These are phyloP conservation scores for Hirtodrosophila histrioides DNA, from an alignment of 2,888 invertebrate genomes.

Conservation along the genomic window DNA sequence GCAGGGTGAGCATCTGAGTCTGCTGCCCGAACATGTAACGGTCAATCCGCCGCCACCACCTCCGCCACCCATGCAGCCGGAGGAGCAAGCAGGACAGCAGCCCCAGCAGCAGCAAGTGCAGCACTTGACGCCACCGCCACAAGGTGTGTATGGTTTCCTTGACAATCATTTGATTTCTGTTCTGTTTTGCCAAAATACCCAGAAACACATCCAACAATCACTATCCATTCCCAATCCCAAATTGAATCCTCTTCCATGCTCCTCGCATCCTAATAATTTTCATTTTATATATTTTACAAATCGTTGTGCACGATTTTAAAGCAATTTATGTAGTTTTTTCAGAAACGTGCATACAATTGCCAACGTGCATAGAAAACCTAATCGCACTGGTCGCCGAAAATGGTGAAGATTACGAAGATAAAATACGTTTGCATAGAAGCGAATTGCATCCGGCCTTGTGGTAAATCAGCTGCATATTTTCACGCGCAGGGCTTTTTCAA, in stretches of 20 bases:
- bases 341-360: conserved; percentile 84
- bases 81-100: conserved; percentile 37
- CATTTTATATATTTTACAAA: conserved; percentile 50
- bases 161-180: conserved; percentile 30
- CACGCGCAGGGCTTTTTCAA: conserved; percentile 40
- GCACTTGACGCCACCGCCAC: conserved; percentile 46
- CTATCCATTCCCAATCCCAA: conserved; percentile 3
- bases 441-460: conserved; percentile 84
- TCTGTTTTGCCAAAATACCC: conserved; percentile 40
- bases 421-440: conserved; percentile 85
- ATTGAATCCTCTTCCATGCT: conserved; percentile 1
- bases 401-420: conserved; percentile 89
- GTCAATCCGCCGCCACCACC: conserved; percentile 65
- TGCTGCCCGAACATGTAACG: conserved; percentile 58
- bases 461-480: conserved; percentile 79
- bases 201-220: conserved; percentile 13
- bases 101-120: conserved; percentile 29
- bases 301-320: conserved; percentile 82
- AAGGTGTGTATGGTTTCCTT: conserved; percentile 67
- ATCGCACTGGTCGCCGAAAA: conserved; percentile 87
- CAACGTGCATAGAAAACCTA: conserved; percentile 86
- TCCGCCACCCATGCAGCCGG: conserved; percentile 59
- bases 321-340: conserved; percentile 85
- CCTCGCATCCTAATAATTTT: conserved; percentile 43
- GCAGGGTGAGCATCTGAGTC: conserved; percentile 46